phyloP scores from a whole-genome alignment of 2,797 vertebrate genomes.

The Tenualosa ilisha region DNA sequence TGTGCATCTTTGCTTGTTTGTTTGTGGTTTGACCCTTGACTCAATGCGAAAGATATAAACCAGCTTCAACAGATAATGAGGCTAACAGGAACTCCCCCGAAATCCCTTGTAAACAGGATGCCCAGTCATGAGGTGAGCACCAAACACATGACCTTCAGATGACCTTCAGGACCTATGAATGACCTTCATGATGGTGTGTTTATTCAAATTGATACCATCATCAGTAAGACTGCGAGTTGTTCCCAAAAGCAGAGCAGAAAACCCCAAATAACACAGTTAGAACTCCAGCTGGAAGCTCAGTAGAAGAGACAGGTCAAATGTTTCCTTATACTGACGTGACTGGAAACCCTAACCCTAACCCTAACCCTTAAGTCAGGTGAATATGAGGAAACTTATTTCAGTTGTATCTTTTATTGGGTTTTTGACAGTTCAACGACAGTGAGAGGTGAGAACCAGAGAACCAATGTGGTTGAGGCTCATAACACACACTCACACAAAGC shows the following conservation, averaged over 20 bases:
- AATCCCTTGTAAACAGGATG: constrained; percentile 99
- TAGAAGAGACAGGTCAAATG: no score
- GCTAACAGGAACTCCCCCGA: constrained; percentile 97
- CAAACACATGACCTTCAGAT: not conserved
- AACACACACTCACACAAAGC: no score
- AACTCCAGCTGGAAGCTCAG: no score
- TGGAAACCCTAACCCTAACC: no score
- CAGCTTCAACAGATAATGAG: constrained; percentile 99
- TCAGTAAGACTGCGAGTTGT: not conserved
- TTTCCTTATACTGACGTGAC: no score
- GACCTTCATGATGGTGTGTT: not conserved
- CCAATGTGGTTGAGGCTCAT: no score
- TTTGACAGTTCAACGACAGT: no score
- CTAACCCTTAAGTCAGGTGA: no score
- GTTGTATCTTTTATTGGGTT: no score
- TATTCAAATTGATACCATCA: not conserved
- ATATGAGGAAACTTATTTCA: no score
- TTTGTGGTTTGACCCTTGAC: not conserved
- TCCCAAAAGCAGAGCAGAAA: not conserved
- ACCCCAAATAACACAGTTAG: no score
- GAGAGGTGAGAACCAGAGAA: no score
- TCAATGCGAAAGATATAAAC: constrained; percentile 95
- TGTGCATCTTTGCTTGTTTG: not conserved
- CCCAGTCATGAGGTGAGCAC: constrained; percentile 98
- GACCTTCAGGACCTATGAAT: not conserved